Percentiles rank a stretch among this genome's conserved stretches.
Conservation (phyloP, 2,888 invertebrate species). For the Cerceris ruficornis region DNA sequence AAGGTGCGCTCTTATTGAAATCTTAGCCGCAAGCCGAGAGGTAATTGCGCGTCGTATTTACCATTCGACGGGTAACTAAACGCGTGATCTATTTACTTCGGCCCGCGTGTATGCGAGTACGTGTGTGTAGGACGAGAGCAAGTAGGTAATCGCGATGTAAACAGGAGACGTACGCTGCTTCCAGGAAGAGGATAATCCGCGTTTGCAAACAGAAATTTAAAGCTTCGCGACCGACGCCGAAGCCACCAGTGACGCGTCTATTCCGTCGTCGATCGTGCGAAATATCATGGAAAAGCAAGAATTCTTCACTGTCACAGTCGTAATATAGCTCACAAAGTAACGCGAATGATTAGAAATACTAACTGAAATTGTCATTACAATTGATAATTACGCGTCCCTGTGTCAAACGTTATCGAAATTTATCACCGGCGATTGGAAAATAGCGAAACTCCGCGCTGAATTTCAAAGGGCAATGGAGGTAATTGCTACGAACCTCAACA, state of each 20-base stretch:
- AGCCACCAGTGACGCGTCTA: neutral
- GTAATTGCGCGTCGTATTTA: conserved; percentile 22
- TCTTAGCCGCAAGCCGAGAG: conserved; percentile 3
- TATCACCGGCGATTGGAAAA: too few species aligned
- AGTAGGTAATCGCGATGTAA: conserved; percentile 51
- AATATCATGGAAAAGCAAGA: too few species aligned
- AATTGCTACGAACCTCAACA: neutral
- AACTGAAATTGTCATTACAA: too few species aligned
- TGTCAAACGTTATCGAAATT: too few species aligned
- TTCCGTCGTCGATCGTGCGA: too few species aligned
- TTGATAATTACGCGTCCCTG: too few species aligned
- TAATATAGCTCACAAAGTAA: too few species aligned
- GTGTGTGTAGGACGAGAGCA: conserved; percentile 29
- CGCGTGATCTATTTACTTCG: conserved; percentile 50
- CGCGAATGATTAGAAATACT: too few species aligned
- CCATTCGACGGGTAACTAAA: conserved; percentile 20
- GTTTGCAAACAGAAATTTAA: conserved; percentile 61
- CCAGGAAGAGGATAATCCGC: conserved; percentile 46
- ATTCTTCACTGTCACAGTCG: too few species aligned
- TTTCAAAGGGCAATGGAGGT: neutral
- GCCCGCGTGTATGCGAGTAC: neutral
- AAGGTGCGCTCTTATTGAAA: neutral
- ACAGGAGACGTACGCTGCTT: conserved; percentile 34
- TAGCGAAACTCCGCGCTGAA: too few species aligned
- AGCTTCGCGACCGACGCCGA: conserved; percentile 13